Conservation (phyloP, 2,113 vertebrate genomes). For the Chascanopsetta lugubris region DNA sequence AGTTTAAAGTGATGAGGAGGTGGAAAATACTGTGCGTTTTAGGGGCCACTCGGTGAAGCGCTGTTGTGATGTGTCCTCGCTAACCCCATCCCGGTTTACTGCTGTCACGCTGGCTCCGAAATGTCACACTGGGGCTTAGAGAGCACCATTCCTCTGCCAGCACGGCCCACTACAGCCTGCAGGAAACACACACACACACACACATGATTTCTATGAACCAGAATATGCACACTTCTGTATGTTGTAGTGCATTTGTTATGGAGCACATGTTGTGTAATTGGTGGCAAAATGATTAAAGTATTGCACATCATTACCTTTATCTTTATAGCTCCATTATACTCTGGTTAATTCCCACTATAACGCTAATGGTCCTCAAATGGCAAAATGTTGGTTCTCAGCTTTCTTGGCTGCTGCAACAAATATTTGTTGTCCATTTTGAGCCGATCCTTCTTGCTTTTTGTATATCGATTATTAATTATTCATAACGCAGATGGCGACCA, state of each 20-base stretch:
- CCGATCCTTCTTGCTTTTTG: no score
- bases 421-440: no score
- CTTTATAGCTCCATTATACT: no score
- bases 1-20: constrained; percentile 49
- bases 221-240: background rate
- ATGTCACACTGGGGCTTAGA: constrained; percentile 53
- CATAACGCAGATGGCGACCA: no score
- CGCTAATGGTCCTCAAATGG: background rate
- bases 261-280: background rate
- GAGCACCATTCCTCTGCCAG: constrained; percentile 19
- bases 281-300: background rate
- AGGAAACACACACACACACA: constrained; percentile 37
- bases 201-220: constrained; percentile 3
- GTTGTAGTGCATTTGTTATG: background rate
- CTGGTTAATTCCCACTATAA: no score
- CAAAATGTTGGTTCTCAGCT: background rate
- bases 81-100: constrained; percentile 55
- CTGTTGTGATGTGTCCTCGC: constrained; percentile 20
- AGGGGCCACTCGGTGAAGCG: constrained; percentile 11
- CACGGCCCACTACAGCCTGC: constrained; percentile 34
- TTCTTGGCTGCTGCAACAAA: no score
- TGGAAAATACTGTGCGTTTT: constrained; percentile 23
- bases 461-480: no score
- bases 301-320: background rate
- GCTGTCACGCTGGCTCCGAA: constrained; percentile 56